Conservation (phyloP, 1,140 invertebrate species). For the Cyphomyrmex costatus region DNA sequence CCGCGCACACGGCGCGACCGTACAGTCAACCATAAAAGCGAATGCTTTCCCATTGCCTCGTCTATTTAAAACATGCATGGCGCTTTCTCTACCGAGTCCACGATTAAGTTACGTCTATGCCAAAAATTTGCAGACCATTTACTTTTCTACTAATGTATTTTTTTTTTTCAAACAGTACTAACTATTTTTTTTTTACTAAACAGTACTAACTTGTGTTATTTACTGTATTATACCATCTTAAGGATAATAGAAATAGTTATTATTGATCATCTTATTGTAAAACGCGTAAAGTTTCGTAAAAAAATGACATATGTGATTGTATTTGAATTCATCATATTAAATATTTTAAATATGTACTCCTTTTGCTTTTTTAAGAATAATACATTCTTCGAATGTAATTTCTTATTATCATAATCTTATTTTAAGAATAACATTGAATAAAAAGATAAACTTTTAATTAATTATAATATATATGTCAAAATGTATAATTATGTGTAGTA, state of each 20-base stretch:
- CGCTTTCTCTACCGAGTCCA: conserved; percentile 18
- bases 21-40: conserved; percentile 81
- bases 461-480: not conserved
- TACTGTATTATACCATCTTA: not conserved
- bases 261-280: not conserved
- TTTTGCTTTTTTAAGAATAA: not conserved
- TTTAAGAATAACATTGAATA: not conserved
- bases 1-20: conserved; percentile 73
- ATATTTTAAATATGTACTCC: not conserved
- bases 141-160: not conserved
- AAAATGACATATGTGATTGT: not conserved
- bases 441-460: not conserved
- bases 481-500: not conserved
- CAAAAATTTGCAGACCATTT: not conserved
- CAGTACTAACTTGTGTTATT: not conserved
- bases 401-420: not conserved
- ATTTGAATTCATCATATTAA: not conserved
- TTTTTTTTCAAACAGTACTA: not conserved
- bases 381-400: not conserved
- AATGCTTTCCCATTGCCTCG: conserved; percentile 18
- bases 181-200: not conserved
- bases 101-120: not conserved
- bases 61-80: conserved; percentile 12
- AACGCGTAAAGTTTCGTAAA: not conserved
- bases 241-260: not conserved